These are phyloP conservation scores for Astropecten irregularis DNA, from an alignment of 53 echinoderm and acorn worm species.

Conservation along the genomic window DNA sequence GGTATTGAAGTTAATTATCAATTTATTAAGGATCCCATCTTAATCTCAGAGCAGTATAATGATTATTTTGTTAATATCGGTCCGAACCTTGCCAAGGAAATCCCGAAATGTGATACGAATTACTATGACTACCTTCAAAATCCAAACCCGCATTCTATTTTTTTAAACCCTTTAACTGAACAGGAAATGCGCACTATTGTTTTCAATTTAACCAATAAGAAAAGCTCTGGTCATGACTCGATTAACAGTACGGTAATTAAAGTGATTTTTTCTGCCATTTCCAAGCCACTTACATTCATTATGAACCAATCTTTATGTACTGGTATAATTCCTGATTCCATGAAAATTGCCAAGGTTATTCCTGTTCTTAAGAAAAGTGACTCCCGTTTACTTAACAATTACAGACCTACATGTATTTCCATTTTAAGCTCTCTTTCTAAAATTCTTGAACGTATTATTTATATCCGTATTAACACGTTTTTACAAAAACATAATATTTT, in stretches of 20 bases:
- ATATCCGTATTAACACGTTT: not conserved
- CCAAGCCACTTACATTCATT: not conserved
- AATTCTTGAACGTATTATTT: slow-evolving; percentile 7
- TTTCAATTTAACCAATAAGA: not conserved
- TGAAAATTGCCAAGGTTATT: not conserved
- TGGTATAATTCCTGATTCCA: not conserved
- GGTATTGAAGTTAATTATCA: slow-evolving; percentile 2
- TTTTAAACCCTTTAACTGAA: not conserved
- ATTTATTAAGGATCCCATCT: not conserved
- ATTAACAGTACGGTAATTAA: not conserved
- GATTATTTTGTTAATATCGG: not conserved
- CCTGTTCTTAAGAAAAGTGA: too few species aligned
- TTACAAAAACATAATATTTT: not conserved
- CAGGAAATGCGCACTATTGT: not conserved
- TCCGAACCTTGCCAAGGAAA: slow-evolving; percentile 1
- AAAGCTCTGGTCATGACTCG: slow-evolving; percentile 1
- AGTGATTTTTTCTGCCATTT: not conserved
- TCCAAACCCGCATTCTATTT: not conserved
- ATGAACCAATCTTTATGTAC: not conserved
- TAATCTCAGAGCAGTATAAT: slow-evolving; percentile 5
- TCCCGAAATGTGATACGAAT: not conserved
- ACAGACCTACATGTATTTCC: too few species aligned
- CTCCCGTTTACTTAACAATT: too few species aligned
- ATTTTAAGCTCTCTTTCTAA: not conserved
- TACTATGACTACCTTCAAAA: not conserved